Evolutionary conservation across 1,140 invertebrate species (phyloP).

Genomic region (Pissodes strobi): DNA sequence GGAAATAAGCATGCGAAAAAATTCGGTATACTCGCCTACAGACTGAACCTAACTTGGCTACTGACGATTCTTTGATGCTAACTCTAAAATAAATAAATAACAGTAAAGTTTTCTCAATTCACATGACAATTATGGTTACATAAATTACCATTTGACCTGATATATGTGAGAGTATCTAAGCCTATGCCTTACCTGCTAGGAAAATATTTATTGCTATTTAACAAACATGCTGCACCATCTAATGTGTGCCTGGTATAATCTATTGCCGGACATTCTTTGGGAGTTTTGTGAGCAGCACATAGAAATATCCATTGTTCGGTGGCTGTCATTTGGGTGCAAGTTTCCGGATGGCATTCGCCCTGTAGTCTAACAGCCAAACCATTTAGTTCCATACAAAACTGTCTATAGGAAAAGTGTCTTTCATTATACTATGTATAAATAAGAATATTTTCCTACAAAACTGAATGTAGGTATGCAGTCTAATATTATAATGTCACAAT

Average conservation of each 20-base stretch:
- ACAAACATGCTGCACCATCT: slow-evolving; percentile 96
- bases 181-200: slow-evolving; percentile 96
- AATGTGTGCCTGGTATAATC: slow-evolving; percentile 99
- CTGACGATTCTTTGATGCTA: slow-evolving; percentile 98
- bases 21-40: slow-evolving; percentile 98
- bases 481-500: too few relatives aligned
- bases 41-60: slow-evolving; percentile 96
- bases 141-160: too few relatives aligned
- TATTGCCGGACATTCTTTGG: slow-evolving; percentile 99
- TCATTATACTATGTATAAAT: too few relatives aligned
- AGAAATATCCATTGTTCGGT: slow-evolving; percentile 99
- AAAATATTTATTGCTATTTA: slow-evolving; percentile 99
- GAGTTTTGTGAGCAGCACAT: slow-evolving; percentile 99
- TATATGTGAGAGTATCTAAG: too few relatives aligned
- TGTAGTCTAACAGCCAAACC: slow-evolving; percentile 92
- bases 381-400: slow-evolving; percentile 99
- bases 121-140: too few relatives aligned
- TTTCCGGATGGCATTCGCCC: slow-evolving; percentile 94
- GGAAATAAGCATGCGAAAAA: slow-evolving; percentile 99
- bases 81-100: slow-evolving; percentile 80
- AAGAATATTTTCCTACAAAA: too few relatives aligned
- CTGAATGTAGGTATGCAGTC: too few relatives aligned
- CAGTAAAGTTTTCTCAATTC: too few relatives aligned
- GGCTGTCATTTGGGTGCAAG: slow-evolving; percentile 99
- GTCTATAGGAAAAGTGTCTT: too few relatives aligned